A percentile compares a stretch with the other conserved stretches of the same genome.
Evolutionary conservation across 2,888 invertebrate species (phyloP).

Genomic region (Ichneumon xanthorius): DNA sequence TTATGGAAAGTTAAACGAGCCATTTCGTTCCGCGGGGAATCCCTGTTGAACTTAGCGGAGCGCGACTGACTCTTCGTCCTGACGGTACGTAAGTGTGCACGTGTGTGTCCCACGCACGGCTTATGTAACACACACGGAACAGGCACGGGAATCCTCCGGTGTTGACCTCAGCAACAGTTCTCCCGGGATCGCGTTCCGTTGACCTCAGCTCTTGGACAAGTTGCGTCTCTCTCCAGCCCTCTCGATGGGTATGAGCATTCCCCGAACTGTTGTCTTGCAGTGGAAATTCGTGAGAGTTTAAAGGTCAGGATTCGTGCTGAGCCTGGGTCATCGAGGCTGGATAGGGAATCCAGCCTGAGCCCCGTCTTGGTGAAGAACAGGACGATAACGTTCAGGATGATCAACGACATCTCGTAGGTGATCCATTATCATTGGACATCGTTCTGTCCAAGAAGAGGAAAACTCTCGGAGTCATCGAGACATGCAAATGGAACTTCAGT

Average conservation of each 20-base stretch:
- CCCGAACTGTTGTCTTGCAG: slow-evolving; percentile 6
- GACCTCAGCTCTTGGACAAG: slow-evolving; percentile 44
- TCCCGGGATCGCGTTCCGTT: slow-evolving; percentile 55
- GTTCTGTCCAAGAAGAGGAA: neutral
- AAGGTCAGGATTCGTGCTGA: neutral
- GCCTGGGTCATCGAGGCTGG: neutral
- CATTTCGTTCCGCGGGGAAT: slow-evolving; percentile 62
- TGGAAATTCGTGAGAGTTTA: neutral
- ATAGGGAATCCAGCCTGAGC: neutral
- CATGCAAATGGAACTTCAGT: too few relatives aligned
- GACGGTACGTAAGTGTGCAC: slow-evolving; percentile 13
- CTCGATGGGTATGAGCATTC: slow-evolving; percentile 27
- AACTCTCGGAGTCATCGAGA: neutral
- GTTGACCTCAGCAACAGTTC: slow-evolving; percentile 58
- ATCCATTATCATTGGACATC: slow-evolving; percentile 47
- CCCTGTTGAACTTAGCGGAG: slow-evolving; percentile 53
- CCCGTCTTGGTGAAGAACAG: neutral
- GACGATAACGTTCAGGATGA: neutral
- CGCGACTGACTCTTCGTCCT: slow-evolving; percentile 54
- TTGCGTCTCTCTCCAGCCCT: neutral
- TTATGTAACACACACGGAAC: slow-evolving; percentile 14
- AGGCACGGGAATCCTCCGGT: slow-evolving; percentile 37
- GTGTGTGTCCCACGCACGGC: slow-evolving; percentile 20
- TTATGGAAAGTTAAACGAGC: slow-evolving; percentile 72
- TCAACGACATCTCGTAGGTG: slow-evolving; percentile 31